Evolutionary conservation across 2,888 invertebrate species (phyloP).

Genomic region (Lumbricus terrestris): DNA sequence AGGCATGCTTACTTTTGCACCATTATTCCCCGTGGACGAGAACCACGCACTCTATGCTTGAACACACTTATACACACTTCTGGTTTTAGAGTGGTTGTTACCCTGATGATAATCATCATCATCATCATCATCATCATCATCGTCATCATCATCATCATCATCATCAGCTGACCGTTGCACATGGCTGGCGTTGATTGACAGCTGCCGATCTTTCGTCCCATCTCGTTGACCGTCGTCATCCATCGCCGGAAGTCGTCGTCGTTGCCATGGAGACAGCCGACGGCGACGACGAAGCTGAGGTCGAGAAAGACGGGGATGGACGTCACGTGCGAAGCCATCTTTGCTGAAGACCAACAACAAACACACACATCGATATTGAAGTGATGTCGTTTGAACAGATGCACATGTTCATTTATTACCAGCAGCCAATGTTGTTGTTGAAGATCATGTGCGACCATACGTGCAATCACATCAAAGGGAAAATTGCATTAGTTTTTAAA

Average conservation of each 20-base stretch:
- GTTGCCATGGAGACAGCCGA: constrained; percentile 7
- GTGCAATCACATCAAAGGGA: too few species aligned
- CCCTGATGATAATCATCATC: not conserved
- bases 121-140: not conserved
- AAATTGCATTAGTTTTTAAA: too few species aligned
- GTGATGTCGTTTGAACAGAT: too few species aligned
- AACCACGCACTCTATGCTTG: too few species aligned
- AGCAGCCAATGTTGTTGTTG: too few species aligned
- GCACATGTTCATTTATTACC: too few species aligned
- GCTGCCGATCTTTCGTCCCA: not conserved
- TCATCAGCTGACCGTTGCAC: not conserved
- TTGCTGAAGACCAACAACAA: not conserved
- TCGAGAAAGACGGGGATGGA: not conserved
- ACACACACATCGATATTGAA: too few species aligned
- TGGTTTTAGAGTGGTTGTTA: too few species aligned
- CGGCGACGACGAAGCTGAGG: not conserved
- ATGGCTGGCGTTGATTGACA: not conserved
- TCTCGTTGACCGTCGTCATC: not conserved
- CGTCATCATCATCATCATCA: not conserved
- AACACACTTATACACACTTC: too few species aligned
- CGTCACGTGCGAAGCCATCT: not conserved
- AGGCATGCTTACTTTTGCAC: too few species aligned
- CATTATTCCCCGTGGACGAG: too few species aligned
- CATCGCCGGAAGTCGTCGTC: not conserved
- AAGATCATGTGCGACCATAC: not conserved